Percentiles rank a stretch among this genome's conserved stretches.
phyloP scores from a whole-genome alignment of 2,113 vertebrate genomes.

The Pteropus alecto region DNA sequence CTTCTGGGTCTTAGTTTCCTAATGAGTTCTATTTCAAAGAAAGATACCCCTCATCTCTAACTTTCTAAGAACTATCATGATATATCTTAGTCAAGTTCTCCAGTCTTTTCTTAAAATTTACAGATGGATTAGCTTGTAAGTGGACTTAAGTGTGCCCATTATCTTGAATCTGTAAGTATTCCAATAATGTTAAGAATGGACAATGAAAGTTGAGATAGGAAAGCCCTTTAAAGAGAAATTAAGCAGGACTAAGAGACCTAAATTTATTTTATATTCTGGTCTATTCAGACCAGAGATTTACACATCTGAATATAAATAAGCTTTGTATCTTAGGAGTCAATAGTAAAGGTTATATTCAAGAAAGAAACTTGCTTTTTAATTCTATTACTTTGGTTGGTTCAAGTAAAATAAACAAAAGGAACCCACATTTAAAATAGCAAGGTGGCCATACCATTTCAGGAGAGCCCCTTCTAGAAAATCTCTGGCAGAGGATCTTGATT shows the following conservation, averaged over 20 bases:
- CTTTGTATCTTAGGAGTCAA: neutral
- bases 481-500: conserved; percentile 76
- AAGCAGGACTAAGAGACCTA: neutral
- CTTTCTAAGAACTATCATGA: neutral
- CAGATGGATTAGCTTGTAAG: neutral
- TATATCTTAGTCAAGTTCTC: neutral
- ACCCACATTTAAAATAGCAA: neutral
- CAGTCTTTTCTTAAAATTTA: neutral
- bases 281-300: conserved; percentile 8
- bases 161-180: neutral
- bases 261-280: neutral
- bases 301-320: neutral
- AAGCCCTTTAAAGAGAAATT: neutral
- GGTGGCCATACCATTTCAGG: conserved; percentile 72
- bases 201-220: neutral
- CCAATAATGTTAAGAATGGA: neutral
- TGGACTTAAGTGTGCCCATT: neutral
- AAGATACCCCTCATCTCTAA: neutral
- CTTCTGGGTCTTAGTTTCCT: neutral
- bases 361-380: neutral
- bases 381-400: neutral
- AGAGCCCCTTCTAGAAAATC: conserved; percentile 58
- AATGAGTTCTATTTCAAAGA: neutral
- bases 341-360: neutral
- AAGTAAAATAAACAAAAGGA: neutral